A percentile compares a stretch with the other conserved stretches of the same genome.
phyloP scores from a whole-genome alignment of 2,888 invertebrate species.

The Rotaria magnacalcarata region DNA sequence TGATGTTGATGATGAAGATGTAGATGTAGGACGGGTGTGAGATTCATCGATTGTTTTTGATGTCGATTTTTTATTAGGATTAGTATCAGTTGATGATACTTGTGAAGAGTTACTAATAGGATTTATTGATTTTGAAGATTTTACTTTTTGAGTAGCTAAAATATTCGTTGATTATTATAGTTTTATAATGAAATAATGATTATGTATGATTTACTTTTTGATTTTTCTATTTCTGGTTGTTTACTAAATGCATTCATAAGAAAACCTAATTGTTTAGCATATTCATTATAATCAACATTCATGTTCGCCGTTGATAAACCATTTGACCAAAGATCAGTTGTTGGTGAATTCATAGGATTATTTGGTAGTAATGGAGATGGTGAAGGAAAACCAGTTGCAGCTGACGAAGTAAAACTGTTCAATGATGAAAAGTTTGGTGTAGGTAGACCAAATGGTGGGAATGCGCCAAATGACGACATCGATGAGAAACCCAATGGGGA shows the following conservation, averaged over 20 bases:
- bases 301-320: not conserved
- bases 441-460: conserved; percentile 21
- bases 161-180: no score
- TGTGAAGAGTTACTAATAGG: no score
- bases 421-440: not conserved
- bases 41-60: not conserved
- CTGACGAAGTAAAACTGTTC: not conserved
- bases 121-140: not conserved
- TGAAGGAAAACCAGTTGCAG: not conserved
- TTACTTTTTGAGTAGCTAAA: not conserved
- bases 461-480: not conserved
- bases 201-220: not conserved
- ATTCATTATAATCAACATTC: conserved; percentile 30
- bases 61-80: not conserved
- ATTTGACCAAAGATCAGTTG: not conserved
- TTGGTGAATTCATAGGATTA: not conserved
- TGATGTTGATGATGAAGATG: not conserved
- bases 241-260: conserved; percentile 6
- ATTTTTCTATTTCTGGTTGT: not conserved
- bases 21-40: not conserved
- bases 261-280: conserved; percentile 31
- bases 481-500: conserved; percentile 1
- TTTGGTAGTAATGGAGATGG: not conserved
- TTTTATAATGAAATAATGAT: not conserved
- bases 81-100: not conserved